A percentile compares a stretch with the other conserved stretches of the same genome.
phyloP scores from a whole-genome alignment of 2,888 invertebrate genomes.

The Candidula unifasciata region DNA sequence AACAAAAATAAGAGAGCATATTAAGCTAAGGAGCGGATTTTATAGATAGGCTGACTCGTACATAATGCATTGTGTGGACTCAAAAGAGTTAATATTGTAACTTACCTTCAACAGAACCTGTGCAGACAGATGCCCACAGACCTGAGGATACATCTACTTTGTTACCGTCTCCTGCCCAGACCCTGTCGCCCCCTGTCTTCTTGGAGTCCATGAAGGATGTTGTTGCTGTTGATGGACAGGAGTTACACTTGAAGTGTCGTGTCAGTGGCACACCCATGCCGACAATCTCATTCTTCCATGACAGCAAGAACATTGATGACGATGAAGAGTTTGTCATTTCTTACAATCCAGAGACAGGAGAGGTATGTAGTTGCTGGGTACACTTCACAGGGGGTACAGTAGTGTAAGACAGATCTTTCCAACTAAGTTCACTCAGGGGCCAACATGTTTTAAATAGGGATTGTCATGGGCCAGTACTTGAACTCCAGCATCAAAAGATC shows the following conservation, averaged over 20 bases:
- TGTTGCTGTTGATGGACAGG: slow-evolving; percentile 73
- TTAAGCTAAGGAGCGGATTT: no score
- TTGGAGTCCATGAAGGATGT: slow-evolving; percentile 65
- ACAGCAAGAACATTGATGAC: slow-evolving; percentile 76
- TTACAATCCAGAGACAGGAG: slow-evolving; percentile 75
- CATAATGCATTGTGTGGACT: no score
- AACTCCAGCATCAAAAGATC: no score
- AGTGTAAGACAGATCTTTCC: no score
- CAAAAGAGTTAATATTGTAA: no score
- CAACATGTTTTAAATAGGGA: no score
- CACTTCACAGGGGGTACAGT: no score
- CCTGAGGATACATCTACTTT: slow-evolving; percentile 58
- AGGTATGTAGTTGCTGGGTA: no score
- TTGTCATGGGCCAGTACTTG: no score
- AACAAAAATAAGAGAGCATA: no score
- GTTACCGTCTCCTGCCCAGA: slow-evolving; percentile 67
- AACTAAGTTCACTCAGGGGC: no score
- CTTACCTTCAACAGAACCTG: slow-evolving; percentile 57
- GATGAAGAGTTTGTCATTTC: slow-evolving; percentile 77
- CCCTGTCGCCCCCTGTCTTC: slow-evolving; percentile 72
- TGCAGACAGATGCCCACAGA: slow-evolving; percentile 56
- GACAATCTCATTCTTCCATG: slow-evolving; percentile 76
- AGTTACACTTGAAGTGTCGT: slow-evolving; percentile 72
- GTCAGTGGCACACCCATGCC: slow-evolving; percentile 75
- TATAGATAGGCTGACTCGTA: no score